phyloP scores from a whole-genome alignment of 2,888 invertebrate species.

The Sturmia bella region DNA sequence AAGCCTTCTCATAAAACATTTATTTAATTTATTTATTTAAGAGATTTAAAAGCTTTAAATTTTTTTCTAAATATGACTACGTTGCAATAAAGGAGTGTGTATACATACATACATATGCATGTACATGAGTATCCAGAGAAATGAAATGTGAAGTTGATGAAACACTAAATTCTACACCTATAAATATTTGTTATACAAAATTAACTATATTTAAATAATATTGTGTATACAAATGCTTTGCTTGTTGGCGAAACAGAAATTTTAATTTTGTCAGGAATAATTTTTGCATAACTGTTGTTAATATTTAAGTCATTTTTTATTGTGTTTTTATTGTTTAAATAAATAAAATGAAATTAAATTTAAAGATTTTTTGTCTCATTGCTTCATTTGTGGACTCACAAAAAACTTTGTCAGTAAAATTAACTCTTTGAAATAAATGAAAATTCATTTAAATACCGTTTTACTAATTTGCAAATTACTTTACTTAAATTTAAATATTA shows the following conservation, averaged over 20 bases:
- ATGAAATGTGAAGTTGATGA: background rate
- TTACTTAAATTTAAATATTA: no score
- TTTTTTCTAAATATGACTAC: no score
- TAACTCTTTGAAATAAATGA: no score
- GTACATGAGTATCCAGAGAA: background rate
- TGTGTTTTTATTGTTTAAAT: conserved; percentile 36
- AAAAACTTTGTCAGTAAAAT: background rate
- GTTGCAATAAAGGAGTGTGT: no score
- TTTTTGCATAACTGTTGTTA: conserved; percentile 35
- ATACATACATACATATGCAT: background rate
- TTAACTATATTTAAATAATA: conserved; percentile 29
- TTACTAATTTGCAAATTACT: no score
- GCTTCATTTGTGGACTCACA: background rate
- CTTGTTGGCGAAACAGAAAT: conserved; percentile 9
- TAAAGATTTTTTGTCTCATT: background rate
- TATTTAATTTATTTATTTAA: no score
- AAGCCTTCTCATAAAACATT: no score
- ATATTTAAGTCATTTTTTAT: conserved; percentile 38
- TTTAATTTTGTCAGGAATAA: conserved; percentile 12
- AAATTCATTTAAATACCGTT: no score
- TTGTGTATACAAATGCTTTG: conserved; percentile 34
- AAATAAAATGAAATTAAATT: conserved; percentile 46
- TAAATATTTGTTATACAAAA: conserved; percentile 38
- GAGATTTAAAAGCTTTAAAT: no score
- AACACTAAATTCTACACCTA: background rate